Evolutionary conservation across 2,888 invertebrate species (phyloP), one percentile per base, ranked within the genome.

Genomic region (Tetramorium bicarinatum): DNA sequence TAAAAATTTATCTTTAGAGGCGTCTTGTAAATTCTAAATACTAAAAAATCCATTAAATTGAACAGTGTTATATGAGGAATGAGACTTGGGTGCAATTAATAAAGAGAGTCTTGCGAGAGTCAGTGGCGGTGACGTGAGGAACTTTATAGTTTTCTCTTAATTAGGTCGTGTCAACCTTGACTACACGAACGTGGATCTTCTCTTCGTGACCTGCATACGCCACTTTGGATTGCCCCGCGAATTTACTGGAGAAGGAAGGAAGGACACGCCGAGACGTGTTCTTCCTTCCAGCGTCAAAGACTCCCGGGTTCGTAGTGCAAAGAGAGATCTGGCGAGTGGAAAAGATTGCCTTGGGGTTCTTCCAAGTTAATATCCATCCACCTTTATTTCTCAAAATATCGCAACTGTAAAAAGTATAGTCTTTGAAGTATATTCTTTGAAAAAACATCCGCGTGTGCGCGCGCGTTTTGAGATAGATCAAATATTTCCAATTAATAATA

Each of bases 91-190:
- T 29, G 56, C 44, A 64, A 77, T 67, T 56, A 77, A 67, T 77
- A 69, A 54, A 77, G 41, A 67, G 6, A 44, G 54, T 29, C 44
- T 56, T 29, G 44, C 44, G 15, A 69, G 29, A 56, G 56, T 44
- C 56, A 15, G n/a, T 9, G 64, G n/a, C 41, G 41, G 34, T 47
- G 64, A 61, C 7, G 64, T 21, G 34, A 21, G 83, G 56, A 85
- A 88, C 84, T 89, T 89, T 82, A 85, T 85, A 88, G 87, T 87
- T 84, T 85, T 86, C 87, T 86, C 83, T 88, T 90, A 90, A 90
- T 90, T 90, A 90, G 87, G 83, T 85, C 86, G 66, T 85, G 69
- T 83, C 84, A 69, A 59, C 62, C 76, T 74, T 41, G 71, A 72
- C 61, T 85, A 54, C 74, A 76, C 72, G 64, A 82, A 61, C 80